Evolutionary conservation across 2,888 invertebrate species (phyloP), one percentile per base, ranked within the genome.

Genomic region (Pristionchus entomophagus): DNA sequence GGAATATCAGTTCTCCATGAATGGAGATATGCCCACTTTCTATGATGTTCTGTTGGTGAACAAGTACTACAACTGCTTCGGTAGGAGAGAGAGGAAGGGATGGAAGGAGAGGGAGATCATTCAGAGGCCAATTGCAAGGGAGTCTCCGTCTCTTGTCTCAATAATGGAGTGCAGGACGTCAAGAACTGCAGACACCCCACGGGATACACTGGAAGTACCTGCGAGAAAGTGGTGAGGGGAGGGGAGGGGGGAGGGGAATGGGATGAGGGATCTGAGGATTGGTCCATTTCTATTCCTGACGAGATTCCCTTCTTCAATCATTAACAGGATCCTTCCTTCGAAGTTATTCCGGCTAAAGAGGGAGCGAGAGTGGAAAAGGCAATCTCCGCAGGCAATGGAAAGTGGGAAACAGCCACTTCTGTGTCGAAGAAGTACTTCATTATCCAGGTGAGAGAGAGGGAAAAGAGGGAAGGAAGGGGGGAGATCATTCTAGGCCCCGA

Each of bases 61-160:
- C 51, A 65, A 84, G 84, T 84, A 84, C 69, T 84, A 84, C 69
- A 62, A 84, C 65, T 84, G 84, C 69, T 45, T 59, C 35, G 84
- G 69, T 65, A 26, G 22, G 73, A n/a, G n/a, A n/a, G n/a, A n/a
- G n/a, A n/a, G n/a, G n/a, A n/a, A n/a, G n/a, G n/a, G n/a, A n/a
- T n/a, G n/a, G n/a, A n/a, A n/a, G n/a, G n/a, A n/a, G n/a, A n/a
- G n/a, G n/a, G n/a, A n/a, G 22, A 45, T 26, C 26, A 0, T 56
- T 56, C 82, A 82, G 82, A 56, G 26, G 19, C 56, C 41, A 59
- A 59, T 26, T 59, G 59, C 59, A 59, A 56, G 41, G 82, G 59
- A 38, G 41, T 38, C n/a, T 26, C 82, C 19, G 82, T 59, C 38
- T 26, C 59, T 2, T 82, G 82, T 51, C 38, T 32, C 12, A 82